Conservation (phyloP, 2,113 vertebrate species). For the Mellivora capensis region DNA sequence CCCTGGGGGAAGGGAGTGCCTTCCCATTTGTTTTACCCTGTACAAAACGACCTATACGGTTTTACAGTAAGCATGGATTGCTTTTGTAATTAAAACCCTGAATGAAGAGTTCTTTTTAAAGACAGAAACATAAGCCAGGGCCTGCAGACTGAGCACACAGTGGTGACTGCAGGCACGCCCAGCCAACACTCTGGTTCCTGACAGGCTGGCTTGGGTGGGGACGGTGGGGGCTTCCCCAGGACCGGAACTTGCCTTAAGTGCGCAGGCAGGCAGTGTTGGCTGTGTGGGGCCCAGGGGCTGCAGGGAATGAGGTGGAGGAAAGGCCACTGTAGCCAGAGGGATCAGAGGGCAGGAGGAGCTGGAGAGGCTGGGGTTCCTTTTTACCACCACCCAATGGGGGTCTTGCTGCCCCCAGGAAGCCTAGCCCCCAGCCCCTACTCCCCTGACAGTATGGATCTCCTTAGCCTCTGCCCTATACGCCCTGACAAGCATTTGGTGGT, state of each 20-base stretch:
- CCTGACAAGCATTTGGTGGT: not conserved
- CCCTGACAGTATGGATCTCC: too few relatives aligned
- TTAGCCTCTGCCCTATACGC: not conserved
- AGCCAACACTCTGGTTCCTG: not conserved
- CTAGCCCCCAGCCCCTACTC: too few relatives aligned
- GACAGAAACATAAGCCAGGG: not conserved
- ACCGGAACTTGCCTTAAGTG: not conserved
- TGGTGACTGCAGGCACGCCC: accelerated
- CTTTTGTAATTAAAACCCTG: not conserved
- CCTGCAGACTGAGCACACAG: accelerated
- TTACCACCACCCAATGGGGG: too few relatives aligned
- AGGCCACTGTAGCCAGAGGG: not conserved
- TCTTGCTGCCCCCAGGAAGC: not conserved
- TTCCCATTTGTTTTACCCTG: not conserved
- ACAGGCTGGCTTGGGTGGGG: too few relatives aligned
- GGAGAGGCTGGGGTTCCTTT: not conserved
- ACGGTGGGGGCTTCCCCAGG: too few relatives aligned
- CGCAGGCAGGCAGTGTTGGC: not conserved
- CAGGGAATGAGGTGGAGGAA: not conserved
- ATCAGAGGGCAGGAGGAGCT: not conserved
- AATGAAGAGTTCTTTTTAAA: not conserved
- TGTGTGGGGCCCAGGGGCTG: too few relatives aligned
- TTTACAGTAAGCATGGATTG: not conserved
- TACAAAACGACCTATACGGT: not conserved
- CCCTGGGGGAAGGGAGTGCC: too few relatives aligned